These are phyloP conservation scores for Helobdella robusta DNA, from an alignment of 2,888 invertebrate genomes.

Conservation along the genomic window DNA sequence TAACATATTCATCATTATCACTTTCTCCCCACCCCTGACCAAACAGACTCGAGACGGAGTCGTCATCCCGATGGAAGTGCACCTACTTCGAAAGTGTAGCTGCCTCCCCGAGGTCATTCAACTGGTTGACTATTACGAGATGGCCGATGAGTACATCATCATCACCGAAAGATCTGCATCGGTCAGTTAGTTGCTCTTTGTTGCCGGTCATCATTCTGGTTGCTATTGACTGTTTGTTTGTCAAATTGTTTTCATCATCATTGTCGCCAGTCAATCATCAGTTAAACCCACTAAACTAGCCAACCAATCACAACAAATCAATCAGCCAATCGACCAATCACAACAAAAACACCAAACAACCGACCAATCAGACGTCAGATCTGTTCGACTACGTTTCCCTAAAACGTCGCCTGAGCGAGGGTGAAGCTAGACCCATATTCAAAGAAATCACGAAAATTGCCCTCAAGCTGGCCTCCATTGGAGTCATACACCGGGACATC, in stretches of 20 bases:
- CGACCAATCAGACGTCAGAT: constrained; percentile 50
- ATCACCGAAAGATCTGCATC: constrained; percentile 55
- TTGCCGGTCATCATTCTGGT: neutral
- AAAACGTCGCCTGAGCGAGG: constrained; percentile 53
- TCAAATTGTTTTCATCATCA: neutral
- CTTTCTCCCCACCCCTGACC: too few species aligned
- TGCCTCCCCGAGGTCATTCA: constrained; percentile 54
- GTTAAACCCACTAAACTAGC: neutral
- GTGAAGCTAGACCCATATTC: constrained; percentile 54
- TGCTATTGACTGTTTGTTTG: neutral
- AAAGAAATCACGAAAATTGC: constrained; percentile 54
- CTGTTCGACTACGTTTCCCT: constrained; percentile 59
- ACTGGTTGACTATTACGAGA: constrained; percentile 55
- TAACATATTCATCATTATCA: too few species aligned
- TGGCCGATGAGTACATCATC: constrained; percentile 53
- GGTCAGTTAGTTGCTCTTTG: neutral
- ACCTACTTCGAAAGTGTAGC: constrained; percentile 52
- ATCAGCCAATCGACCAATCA: too few species aligned
- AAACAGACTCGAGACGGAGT: constrained; percentile 26
- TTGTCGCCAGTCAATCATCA: neutral
- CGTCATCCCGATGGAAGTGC: constrained; percentile 55
- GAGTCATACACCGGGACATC: constrained; percentile 56
- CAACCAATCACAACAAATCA: neutral
- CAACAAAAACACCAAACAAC: too few species aligned
- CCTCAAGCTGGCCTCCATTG: constrained; percentile 52